Base-by-base conservation (phyloP, 2,113 vertebrate genomes). In the Onychorhynchus coronatus region DNA sequence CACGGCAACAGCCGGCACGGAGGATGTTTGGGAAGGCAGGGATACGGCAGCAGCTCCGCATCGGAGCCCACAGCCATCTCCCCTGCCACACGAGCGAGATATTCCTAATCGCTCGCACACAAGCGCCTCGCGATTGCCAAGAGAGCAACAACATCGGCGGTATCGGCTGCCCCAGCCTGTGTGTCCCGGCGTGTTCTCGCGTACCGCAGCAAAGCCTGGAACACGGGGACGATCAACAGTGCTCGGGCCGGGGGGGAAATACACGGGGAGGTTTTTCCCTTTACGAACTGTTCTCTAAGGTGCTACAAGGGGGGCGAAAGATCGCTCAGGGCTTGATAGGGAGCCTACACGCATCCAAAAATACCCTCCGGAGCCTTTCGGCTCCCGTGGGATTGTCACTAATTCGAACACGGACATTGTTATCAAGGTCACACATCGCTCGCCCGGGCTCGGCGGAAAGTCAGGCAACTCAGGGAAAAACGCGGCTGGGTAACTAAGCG, bases 371-470 rank as follows among this genome's bases (percentile, higher is more conserved):
- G 11, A 72, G 72, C 71, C 65, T 35, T 85, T 77, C 13, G 53
- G 83, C 61, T 80, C 87, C 22, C 7, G n/a, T 74, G 92, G 89
- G 93, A 74, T 91, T 71, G 41, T 76, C 90, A 9, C 59, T 15
- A n/a, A 80, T 55, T 72, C 22, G 20, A 52, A 44, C 91, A 65
- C 1, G 80, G 94, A 89, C 84, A 63, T 65, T 61, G 92, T 61
- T 90, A 95, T 62, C 94, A 95, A 95, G 92, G 95, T 95, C 95
- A 91, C 58, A 22, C 76, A 87, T 84, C 82, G 61, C 77, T 25
- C 65, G 42, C 42, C 37, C 58, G 1, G 72, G 89, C 74, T 92
- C 84, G 4, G 71, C 30, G 86, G 28, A 78, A 79, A 96, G 93
- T 90, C 95, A n/a, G 85, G 70, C 87, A 88, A 94, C 70, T 94